Evolutionary conservation across 2,113 vertebrate species (phyloP), one percentile per base, ranked within the genome.

Genomic region (Rhizomys pruinosus): DNA sequence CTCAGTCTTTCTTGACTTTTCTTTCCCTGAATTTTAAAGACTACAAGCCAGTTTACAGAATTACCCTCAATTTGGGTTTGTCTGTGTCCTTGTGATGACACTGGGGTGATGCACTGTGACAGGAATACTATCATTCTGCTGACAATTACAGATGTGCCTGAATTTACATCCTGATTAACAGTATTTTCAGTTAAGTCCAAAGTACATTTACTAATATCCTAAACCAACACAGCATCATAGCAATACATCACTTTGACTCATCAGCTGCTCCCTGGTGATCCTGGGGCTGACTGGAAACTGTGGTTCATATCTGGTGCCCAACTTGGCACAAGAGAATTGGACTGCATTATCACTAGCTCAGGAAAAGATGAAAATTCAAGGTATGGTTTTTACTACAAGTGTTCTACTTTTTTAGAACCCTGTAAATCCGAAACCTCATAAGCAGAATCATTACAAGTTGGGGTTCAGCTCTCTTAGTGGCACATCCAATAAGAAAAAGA

Each of bases 71-170:
- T 90, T 9, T 93, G 73, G 64, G 68, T 78, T 59, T 87, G 29
- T 86, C 55, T 93, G 29, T 87, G 13, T 87, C 44, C 87, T 84
- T 69, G n/a, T 5, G 44, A 84, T n/a, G 64, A 87, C 34, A 90
- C 23, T 37, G 27, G 61, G 52, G 74, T 13, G 10, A 71, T 0
- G 15, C 16, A 71, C 44, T 78, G 64, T 37, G 66, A 39, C 57
- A 95, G 63, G 71, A 94, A 87, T 71, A 57, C 61, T 19, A 77
- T 25, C 73, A 69, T 81, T 91, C 29, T 27, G 55, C 76, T 68
- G 69, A 19, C 9, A 76, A 44, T 92, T 64, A 88, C 13, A 69
- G 42, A 84, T 16, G 32, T 7, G 13, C 29, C 39, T 47, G 20
- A 52, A 25, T 34, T 34, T 77, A 59, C 39, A 22, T 44, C 22